These are phyloP conservation scores for Conger conger DNA, from an alignment of 2,113 vertebrate genomes.

Conservation along the genomic window DNA sequence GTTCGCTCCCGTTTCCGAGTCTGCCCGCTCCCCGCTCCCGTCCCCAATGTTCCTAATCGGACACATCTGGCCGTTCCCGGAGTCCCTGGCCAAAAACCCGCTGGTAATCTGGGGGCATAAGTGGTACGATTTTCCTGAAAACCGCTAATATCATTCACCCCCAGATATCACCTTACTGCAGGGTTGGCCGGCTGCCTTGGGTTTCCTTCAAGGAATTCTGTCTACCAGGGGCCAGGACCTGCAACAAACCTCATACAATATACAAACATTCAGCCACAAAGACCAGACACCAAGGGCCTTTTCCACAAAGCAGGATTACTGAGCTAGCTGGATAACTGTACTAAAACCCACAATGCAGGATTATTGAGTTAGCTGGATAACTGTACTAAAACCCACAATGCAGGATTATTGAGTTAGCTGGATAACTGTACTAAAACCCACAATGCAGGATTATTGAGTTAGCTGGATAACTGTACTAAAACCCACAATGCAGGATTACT, in stretches of 20 bases:
- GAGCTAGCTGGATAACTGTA: no score
- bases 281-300: not conserved
- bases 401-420: no score
- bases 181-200: slow-evolving; percentile 14
- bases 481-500: no score
- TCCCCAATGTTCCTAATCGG: slow-evolving; percentile 22
- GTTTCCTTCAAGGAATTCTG: slow-evolving; percentile 32
- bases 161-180: slow-evolving; percentile 32
- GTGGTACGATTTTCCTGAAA: slow-evolving; percentile 45
- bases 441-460: no score
- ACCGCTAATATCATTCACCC: slow-evolving; percentile 37
- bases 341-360: no score
- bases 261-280: not conserved
- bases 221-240: not conserved
- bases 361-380: no score
- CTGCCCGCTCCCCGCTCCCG: not conserved
- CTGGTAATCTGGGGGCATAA: slow-evolving; percentile 29
- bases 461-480: no score
- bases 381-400: no score
- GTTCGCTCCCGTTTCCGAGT: not conserved
- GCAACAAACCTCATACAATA: not conserved
- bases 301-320: no score
- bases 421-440: no score
- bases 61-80: slow-evolving; percentile 34
- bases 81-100: slow-evolving; percentile 14